These are phyloP conservation scores for Xanthorhoe spadicearia DNA, from an alignment of 2,888 invertebrate genomes.

Conservation along the genomic window DNA sequence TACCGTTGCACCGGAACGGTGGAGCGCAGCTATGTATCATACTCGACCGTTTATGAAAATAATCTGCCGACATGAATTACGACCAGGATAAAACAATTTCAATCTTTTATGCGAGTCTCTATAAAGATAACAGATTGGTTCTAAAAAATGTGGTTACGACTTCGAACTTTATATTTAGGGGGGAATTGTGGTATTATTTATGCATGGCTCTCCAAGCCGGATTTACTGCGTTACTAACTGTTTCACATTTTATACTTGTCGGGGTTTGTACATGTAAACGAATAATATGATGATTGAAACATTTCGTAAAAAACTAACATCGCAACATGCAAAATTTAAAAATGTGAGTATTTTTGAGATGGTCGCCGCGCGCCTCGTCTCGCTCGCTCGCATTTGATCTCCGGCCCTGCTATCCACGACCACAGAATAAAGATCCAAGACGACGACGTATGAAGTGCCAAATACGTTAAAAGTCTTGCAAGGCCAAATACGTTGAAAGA, in stretches of 20 bases:
- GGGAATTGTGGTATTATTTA: constrained; percentile 25
- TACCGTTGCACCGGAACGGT: constrained; percentile 70
- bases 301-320: too few species aligned
- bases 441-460: too few species aligned
- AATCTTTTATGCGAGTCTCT: constrained; percentile 57
- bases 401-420: too few species aligned
- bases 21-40: constrained; percentile 78
- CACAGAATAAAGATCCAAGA: too few species aligned
- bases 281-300: too few species aligned
- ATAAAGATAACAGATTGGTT: constrained; percentile 44
- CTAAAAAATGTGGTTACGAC: constrained; percentile 43
- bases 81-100: constrained; percentile 62
- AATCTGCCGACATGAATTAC: constrained; percentile 75
- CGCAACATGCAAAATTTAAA: too few species aligned
- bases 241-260: constrained; percentile 16
- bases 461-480: too few species aligned
- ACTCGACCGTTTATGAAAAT: constrained; percentile 74
- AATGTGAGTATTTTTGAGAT: too few species aligned
- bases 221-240: constrained; percentile 23
- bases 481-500: too few species aligned
- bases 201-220: constrained; percentile 15
- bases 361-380: too few species aligned
- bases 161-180: constrained; percentile 36
- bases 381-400: too few species aligned
- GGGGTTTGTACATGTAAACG: not conserved